Evolutionary conservation across 2,888 invertebrate species (phyloP), one percentile per base, ranked within the genome.

Genomic region (Chouioia cunea): DNA sequence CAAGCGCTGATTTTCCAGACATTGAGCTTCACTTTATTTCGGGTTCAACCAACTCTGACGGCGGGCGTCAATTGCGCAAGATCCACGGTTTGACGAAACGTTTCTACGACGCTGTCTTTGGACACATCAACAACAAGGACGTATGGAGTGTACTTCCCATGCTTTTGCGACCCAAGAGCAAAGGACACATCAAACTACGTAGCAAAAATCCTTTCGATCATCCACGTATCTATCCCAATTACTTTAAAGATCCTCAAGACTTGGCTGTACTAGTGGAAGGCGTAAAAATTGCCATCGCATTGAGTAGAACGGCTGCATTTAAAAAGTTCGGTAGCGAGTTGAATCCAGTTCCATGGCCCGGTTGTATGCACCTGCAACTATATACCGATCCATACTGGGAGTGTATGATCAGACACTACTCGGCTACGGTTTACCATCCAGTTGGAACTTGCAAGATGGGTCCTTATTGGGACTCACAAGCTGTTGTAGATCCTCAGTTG

Each of bases 191-290:
- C 23, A 93, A 91, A 77, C 85, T 99, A 20, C 89, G 93, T 10
- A 94, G 94, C 76, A 90, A 90, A 15, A 93, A 96, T 84, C 97
- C 97, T 0, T 92, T 92, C 77, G 93, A 95, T 70, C 93, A 94
- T 78, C 98, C 98, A 0, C 88, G 93, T 71, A 96, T 98, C 66
- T 93, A 96, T 79, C 96, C 97, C 0, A 97, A 97, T 82, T 98
- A 98, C 82, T 90, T 98, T 79, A 86, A 90, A 18, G 93, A 95
- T 66, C 91, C 93, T 20, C 87, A 90, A 73, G 98, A 98, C 78
- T 88, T 94, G 74, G 92, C 92, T 73, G 92, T 92, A 0, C 85
- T 96, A 50, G 88, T 96, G 0, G 96, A 96, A 86, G 96, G 96
- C 0, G 94, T 93, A 0, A 96, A 96, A 85, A 92, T 96, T 20